These are phyloP conservation scores for Drosophila longiperda DNA, from an alignment of 2,888 invertebrate species.

Conservation along the genomic window DNA sequence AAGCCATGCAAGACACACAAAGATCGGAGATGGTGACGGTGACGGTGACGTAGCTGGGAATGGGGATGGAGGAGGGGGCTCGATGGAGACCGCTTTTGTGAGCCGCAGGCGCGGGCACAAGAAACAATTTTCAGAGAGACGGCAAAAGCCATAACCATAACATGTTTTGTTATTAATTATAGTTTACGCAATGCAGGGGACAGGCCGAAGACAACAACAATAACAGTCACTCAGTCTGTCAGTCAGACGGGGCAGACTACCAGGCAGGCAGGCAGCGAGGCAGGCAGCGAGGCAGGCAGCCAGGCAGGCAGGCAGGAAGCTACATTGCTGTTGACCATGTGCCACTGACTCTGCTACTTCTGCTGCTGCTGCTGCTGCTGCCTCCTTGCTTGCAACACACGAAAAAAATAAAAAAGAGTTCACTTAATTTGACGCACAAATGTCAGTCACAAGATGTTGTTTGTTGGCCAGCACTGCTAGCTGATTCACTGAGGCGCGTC, in stretches of 20 bases:
- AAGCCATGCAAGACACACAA: conserved; percentile 1
- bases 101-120: conserved; percentile 67
- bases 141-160: conserved; percentile 78
- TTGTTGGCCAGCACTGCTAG: conserved; percentile 14
- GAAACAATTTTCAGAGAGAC: conserved; percentile 71
- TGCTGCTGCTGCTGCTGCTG: conserved; percentile 17
- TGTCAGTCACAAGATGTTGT: conserved; percentile 71
- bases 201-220: conserved; percentile 75
- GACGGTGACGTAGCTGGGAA: neutral
- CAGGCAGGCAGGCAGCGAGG: conserved; percentile 56
- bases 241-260: conserved; percentile 41
- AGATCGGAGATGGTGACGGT: conserved; percentile 1
- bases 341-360: conserved; percentile 43
- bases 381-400: conserved; percentile 23
- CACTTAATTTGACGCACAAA: conserved; percentile 80
- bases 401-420: conserved; percentile 58
- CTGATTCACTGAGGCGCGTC: conserved; percentile 55
- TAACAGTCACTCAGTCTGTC: conserved; percentile 64
- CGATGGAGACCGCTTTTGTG: conserved; percentile 37
- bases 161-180: conserved; percentile 82
- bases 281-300: conserved; percentile 26
- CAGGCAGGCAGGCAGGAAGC: conserved; percentile 56
- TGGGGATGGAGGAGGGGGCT: neutral
- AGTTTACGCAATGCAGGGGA: conserved; percentile 77
- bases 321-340: conserved; percentile 66